A percentile compares a stretch with the other conserved stretches of the same genome.
These are phyloP conservation scores for Abramis brama DNA, from an alignment of 2,113 vertebrate genomes.

Conservation along the genomic window DNA sequence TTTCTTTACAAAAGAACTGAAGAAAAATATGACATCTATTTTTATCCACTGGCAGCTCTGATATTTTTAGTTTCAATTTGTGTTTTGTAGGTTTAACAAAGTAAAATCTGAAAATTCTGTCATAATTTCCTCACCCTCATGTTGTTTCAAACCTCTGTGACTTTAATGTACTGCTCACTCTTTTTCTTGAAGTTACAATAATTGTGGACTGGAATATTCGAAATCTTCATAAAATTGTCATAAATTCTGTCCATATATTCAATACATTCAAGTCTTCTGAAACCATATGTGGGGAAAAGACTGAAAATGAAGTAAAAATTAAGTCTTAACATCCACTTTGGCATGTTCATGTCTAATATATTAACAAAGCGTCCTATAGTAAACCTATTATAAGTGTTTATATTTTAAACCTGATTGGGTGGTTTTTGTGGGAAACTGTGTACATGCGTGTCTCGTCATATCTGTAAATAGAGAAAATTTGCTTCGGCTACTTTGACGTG, in stretches of 20 bases:
- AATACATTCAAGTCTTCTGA: background rate
- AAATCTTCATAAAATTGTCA: background rate
- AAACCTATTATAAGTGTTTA: too few relatives aligned
- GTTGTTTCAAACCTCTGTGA: background rate
- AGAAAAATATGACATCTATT: constrained; percentile 1
- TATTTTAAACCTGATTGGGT: too few relatives aligned
- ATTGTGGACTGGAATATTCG: background rate
- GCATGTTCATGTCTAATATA: too few relatives aligned
- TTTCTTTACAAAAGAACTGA: background rate
- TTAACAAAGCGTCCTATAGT: too few relatives aligned
- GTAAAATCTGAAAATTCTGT: background rate
- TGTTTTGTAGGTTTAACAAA: constrained; percentile 22
- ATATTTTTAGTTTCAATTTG: constrained; percentile 16
- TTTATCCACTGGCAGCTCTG: constrained; percentile 10
- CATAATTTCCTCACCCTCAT: background rate
- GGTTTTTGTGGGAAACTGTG: too few relatives aligned
- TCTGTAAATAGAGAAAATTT: too few relatives aligned
- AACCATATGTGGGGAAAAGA: background rate
- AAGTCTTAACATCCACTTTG: background rate
- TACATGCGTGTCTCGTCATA: too few relatives aligned
- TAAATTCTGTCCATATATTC: background rate
- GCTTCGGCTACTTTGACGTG: too few relatives aligned
- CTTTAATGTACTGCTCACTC: background rate
- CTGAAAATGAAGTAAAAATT: background rate
- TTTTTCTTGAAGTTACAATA: background rate